Conservation (phyloP, 2,888 invertebrate genomes). For the Microctonus aethiopoides region DNA sequence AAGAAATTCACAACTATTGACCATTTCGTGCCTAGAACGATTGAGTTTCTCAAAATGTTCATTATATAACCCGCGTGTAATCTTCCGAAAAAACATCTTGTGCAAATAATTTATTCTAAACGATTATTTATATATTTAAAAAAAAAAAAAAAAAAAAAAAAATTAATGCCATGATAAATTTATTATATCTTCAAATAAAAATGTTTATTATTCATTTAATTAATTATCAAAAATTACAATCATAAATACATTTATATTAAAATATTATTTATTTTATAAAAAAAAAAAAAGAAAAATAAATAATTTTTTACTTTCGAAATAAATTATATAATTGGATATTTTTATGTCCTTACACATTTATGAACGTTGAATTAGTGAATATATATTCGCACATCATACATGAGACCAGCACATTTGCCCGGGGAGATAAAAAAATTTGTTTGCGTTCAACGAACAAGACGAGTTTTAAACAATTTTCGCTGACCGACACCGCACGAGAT, state of each 20-base stretch:
- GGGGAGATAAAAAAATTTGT: conserved; percentile 47
- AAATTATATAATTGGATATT: conserved; percentile 34
- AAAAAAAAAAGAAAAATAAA: neutral
- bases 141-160: too few relatives aligned
- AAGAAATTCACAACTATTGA: too few relatives aligned
- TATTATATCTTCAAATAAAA: too few relatives aligned
- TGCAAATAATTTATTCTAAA: too few relatives aligned
- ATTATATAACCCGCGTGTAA: too few relatives aligned
- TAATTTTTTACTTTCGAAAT: neutral
- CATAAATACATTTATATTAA: neutral
- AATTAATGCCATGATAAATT: too few relatives aligned
- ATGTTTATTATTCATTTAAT: too few relatives aligned
- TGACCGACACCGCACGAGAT: conserved; percentile 33
- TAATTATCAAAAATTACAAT: too few relatives aligned
- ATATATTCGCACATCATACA: neutral
- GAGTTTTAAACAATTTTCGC: conserved; percentile 52
- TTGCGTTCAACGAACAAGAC: conserved; percentile 52
- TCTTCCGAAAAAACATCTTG: too few relatives aligned
- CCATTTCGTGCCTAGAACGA: too few relatives aligned
- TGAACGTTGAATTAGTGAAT: neutral
- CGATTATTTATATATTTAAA: too few relatives aligned
- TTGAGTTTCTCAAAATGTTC: too few relatives aligned
- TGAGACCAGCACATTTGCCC: neutral
- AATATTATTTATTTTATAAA: neutral
- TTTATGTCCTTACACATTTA: conserved; percentile 16